A percentile compares a stretch with the other conserved stretches of the same genome.
These are phyloP conservation scores for Dallia pectoralis DNA, from an alignment of 2,797 vertebrate species.

Conservation along the genomic window DNA sequence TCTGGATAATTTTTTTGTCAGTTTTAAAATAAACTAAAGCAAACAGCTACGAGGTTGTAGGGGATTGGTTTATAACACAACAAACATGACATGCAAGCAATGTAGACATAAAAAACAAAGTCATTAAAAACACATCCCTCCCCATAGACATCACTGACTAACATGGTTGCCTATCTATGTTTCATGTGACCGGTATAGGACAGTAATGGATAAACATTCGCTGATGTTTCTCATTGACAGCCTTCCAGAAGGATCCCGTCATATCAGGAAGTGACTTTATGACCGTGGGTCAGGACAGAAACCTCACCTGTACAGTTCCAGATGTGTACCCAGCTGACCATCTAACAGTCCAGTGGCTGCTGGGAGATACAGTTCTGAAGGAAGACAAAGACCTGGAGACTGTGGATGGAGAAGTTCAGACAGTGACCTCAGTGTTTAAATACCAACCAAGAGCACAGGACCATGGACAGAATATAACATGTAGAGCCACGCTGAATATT, in stretches of 20 bases:
- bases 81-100: too few relatives aligned
- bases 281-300: constrained; percentile 43
- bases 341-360: constrained; percentile 59
- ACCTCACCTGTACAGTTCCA: constrained; percentile 60
- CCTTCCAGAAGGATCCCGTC: constrained; percentile 71
- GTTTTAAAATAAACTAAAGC: too few relatives aligned
- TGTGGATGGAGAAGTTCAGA: fast-evolving
- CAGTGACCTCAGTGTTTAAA: constrained; percentile 9
- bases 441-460: constrained; percentile 10
- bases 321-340: constrained; percentile 61
- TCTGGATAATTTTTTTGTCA: too few relatives aligned
- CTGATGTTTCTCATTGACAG: constrained; percentile 45
- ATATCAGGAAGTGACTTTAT: constrained; percentile 52
- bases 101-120: too few relatives aligned
- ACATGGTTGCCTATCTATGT: too few relatives aligned
- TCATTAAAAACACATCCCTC: too few relatives aligned
- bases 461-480: constrained; percentile 20
- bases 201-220: too few relatives aligned
- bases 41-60: too few relatives aligned
- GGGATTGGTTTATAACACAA: too few relatives aligned
- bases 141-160: too few relatives aligned
- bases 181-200: too few relatives aligned
- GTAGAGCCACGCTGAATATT: constrained; percentile 17
- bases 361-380: background rate
- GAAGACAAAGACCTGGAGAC: fast-evolving